phyloP scores from a whole-genome alignment of 2,797 vertebrate species.

The Ceryle rudis region DNA sequence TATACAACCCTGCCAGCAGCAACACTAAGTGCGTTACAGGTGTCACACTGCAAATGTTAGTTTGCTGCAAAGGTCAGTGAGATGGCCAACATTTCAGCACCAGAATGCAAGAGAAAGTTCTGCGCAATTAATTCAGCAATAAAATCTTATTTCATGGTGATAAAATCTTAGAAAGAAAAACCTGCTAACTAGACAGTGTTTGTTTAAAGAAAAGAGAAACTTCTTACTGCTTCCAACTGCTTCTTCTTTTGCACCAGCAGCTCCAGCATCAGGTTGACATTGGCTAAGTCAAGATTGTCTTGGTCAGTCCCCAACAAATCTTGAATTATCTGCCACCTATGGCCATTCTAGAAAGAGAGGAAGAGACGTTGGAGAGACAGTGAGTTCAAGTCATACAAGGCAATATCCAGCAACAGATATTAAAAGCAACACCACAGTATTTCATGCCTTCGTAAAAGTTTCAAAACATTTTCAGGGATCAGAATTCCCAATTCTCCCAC shows the following conservation, averaged over 20 bases:
- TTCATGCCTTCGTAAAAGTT: neutral
- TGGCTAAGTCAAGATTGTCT: constrained; percentile 96
- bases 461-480: neutral
- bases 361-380: neutral
- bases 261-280: constrained; percentile 97
- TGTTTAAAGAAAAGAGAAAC: neutral
- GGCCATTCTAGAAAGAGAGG: constrained; percentile 87
- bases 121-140: neutral
- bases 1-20: neutral
- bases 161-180: neutral
- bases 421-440: neutral
- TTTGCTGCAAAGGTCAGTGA: neutral
- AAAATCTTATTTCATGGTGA: neutral
- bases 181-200: neutral
- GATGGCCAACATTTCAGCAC: neutral
- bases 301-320: constrained; percentile 94
- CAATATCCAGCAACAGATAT: neutral
- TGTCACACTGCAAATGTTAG: neutral
- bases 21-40: neutral
- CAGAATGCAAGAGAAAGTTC: neutral
- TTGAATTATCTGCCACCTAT: constrained; percentile 97
- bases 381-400: neutral
- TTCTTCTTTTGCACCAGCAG: constrained; percentile 97
- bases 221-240: constrained; percentile 94
- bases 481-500: neutral